Evolutionary conservation across 2,797 vertebrate genomes (phyloP), one percentile per base, ranked within the genome.

Genomic region (Sebastes cheni): DNA sequence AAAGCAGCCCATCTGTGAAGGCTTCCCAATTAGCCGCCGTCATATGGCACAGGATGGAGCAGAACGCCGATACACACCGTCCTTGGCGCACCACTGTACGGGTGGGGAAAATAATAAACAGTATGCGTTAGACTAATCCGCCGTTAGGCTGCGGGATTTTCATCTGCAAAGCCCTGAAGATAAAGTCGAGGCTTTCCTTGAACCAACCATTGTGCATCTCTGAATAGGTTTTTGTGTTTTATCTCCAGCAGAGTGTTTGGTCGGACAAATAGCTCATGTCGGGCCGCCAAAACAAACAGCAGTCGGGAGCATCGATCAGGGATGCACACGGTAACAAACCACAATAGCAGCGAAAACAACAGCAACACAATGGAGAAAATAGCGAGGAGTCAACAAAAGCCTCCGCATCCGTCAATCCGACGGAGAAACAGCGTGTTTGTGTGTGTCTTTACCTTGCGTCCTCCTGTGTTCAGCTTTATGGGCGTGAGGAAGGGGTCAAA

Each of bases 401-500:
- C 23, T 3, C 16, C 2, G n/a, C 71, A 76, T 85, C 67, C 54
- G 67, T 77, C 75, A 72, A 30, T 27, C 14, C 4, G 23, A 69
- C 58, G 66, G 18, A 55, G 20, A 54, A 54, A 46, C 3, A 70
- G 50, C 8, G 59, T 36, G 23, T 67, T 18, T 23, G 32, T 52
- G 32, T 52, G 29, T 34, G 54, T 71, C 56, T 22, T 90, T 98
- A 99, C 98, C 98, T 99, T 99, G 87, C 96, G 97, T 88, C 97
- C 97, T 1, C 97, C 98, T 0, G 98, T 99, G 94, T 99, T 99
- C 88, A 99, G 97, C 80, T 97, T 97, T 77, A 99, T 96, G 18
- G 98, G 97, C 2, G 96, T 98, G 92, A 99, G 95, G 94, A 99
- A 99, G 36, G 98, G 98, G 92, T 99, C 98, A 80, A 99, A 99